Evolutionary conservation across 2,888 invertebrate species (phyloP).

Genomic region (Zonitis immaculata): DNA sequence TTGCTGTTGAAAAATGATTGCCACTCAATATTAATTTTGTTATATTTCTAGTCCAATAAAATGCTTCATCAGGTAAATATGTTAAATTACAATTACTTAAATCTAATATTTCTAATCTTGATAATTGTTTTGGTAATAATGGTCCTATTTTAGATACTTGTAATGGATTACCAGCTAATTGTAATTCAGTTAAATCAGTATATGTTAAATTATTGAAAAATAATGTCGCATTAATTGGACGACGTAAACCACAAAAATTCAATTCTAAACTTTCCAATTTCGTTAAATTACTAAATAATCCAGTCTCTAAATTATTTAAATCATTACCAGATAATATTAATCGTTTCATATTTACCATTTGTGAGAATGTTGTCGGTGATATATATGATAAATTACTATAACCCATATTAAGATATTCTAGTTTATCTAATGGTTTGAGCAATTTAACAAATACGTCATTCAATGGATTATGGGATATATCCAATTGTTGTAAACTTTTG

Average conservation of each 20-base stretch:
- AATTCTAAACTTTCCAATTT: conserved; percentile 63
- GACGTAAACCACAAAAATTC: conserved; percentile 63
- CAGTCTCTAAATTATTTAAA: conserved; percentile 60
- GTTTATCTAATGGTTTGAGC: conserved; percentile 59
- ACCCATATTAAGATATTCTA: conserved; percentile 69
- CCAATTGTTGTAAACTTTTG: conserved; percentile 61
- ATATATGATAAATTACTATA: conserved; percentile 64
- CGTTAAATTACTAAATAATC: conserved; percentile 64
- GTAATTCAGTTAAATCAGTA: conserved; percentile 62
- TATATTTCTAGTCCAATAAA: conserved; percentile 59
- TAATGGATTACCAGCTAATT: conserved; percentile 63
- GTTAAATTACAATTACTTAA: conserved; percentile 62
- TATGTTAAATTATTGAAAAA: conserved; percentile 63
- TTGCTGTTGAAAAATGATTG: conserved; percentile 53
- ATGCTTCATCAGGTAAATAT: conserved; percentile 57
- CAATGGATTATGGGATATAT: conserved; percentile 66
- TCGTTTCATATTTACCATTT: conserved; percentile 63
- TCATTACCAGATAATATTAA: conserved; percentile 66
- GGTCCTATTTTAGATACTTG: conserved; percentile 56
- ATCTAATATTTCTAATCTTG: conserved; percentile 60
- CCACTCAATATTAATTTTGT: conserved; percentile 58
- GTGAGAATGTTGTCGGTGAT: conserved; percentile 61
- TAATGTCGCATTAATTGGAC: conserved; percentile 60
- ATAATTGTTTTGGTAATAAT: conserved; percentile 61
- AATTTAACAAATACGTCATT: conserved; percentile 63